Evolutionary conservation across 2,888 invertebrate species (phyloP).

Genomic region (Pristionchus exspectatus): DNA sequence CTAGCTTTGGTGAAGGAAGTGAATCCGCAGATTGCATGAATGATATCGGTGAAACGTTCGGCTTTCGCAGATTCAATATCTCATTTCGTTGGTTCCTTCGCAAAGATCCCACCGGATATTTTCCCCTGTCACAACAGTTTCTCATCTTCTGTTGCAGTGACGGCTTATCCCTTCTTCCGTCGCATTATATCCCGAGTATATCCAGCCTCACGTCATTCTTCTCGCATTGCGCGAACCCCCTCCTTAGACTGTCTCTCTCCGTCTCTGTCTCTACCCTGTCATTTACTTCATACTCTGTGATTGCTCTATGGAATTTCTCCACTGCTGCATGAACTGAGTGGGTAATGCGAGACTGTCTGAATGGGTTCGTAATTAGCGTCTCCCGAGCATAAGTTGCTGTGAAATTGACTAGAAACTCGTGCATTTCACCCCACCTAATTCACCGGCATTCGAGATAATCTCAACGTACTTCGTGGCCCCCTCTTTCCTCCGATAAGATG

Average conservation of each 20-base stretch:
- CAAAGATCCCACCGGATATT: not conserved
- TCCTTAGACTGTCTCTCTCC: not conserved
- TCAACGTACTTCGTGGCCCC: not conserved
- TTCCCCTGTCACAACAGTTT: not conserved
- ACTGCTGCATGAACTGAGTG: not conserved
- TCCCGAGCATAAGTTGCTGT: not conserved
- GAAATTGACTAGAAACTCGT: not conserved
- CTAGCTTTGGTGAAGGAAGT: too few species aligned
- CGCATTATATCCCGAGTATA: not conserved
- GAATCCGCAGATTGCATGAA: too few species aligned
- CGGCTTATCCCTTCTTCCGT: slow-evolving; percentile 7
- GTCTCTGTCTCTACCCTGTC: slow-evolving; percentile 3
- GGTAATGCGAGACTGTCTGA: not conserved
- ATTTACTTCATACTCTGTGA: slow-evolving; percentile 11
- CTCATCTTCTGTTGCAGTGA: not conserved
- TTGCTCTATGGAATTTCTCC: not conserved
- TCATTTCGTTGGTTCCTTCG: not conserved
- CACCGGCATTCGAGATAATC: not conserved
- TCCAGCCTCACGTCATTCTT: not conserved
- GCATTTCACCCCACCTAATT: not conserved
- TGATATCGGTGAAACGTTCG: too few species aligned
- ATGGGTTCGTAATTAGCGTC: not conserved
- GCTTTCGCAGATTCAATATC: too few species aligned
- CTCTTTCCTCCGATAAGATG: not conserved
- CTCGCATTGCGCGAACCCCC: not conserved